Conservation (phyloP, 2,888 invertebrate species). For the Sesia bembeciformis region DNA sequence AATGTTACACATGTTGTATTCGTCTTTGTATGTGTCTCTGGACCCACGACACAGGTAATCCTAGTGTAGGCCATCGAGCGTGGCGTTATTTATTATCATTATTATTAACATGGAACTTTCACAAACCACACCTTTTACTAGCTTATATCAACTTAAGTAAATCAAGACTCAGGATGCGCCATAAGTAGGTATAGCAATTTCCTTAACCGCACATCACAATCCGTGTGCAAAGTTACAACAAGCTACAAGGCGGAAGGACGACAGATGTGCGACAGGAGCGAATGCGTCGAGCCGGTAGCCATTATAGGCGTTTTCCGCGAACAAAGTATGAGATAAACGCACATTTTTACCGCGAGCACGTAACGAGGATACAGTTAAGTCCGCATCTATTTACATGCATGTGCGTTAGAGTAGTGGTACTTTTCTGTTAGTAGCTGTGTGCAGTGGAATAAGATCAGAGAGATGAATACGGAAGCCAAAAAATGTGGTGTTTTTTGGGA, state of each 20-base stretch:
- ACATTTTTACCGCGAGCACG: conserved; percentile 38
- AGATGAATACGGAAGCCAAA: no score
- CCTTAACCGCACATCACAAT: neutral
- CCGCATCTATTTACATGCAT: conserved; percentile 3
- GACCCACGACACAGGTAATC: no score
- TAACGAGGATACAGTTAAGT: conserved; percentile 41
- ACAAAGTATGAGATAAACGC: conserved; percentile 28
- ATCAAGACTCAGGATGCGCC: neutral
- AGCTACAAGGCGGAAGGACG: conserved; percentile 29
- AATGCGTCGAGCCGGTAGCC: neutral
- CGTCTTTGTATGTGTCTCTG: no score
- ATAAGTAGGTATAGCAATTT: neutral
- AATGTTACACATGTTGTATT: no score
- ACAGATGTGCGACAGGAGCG: conserved; percentile 24
- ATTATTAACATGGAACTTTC: no score
- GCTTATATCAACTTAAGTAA: neutral
- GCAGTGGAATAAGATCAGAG: no score
- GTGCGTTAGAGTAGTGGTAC: neutral
- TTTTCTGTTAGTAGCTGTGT: no score
- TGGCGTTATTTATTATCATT: no score
- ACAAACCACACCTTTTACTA: no score
- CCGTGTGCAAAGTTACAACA: neutral
- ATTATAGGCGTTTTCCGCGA: conserved; percentile 15
- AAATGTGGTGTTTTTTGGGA: no score
- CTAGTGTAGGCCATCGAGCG: no score